A percentile compares a stretch with the other conserved stretches of the same genome.
phyloP scores from a whole-genome alignment of 64 coral and sea anemone species.

The Montipora sp. region DNA sequence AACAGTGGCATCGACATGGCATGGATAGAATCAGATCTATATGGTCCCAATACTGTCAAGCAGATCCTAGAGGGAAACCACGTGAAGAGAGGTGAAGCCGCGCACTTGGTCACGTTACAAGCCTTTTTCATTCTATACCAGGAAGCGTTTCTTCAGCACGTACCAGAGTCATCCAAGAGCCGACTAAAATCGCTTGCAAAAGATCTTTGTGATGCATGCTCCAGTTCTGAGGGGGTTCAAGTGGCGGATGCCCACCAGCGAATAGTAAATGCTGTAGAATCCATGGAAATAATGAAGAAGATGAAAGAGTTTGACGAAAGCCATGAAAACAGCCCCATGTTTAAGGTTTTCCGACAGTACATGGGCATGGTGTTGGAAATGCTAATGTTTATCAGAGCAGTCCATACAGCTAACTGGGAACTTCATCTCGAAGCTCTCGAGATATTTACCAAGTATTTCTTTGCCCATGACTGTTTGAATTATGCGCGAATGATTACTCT shows the following conservation, averaged over 20 bases:
- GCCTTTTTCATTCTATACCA: too few relatives aligned
- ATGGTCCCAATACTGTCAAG: background rate
- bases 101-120: too few relatives aligned
- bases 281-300: background rate
- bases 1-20: constrained; percentile 59
- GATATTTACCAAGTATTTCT: constrained; percentile 15
- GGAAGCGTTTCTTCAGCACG: constrained; percentile 4
- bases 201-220: constrained; percentile 39
- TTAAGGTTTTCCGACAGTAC: background rate
- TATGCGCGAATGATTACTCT: constrained; percentile 7
- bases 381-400: background rate
- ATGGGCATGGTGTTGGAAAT: constrained; percentile 37
- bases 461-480: constrained; percentile 33
- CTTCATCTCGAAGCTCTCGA: background rate
- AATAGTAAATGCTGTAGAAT: background rate
- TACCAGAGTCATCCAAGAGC: constrained; percentile 27
- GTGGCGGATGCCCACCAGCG: background rate
- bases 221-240: background rate
- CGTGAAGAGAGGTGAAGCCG: too few relatives aligned
- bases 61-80: too few relatives aligned
- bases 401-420: constrained; percentile 11
- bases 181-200: constrained; percentile 20
- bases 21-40: constrained; percentile 59
- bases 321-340: background rate
- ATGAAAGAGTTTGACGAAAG: constrained; percentile 16